phyloP scores from a whole-genome alignment of 2,888 invertebrate genomes.

The Myopa testacea region DNA sequence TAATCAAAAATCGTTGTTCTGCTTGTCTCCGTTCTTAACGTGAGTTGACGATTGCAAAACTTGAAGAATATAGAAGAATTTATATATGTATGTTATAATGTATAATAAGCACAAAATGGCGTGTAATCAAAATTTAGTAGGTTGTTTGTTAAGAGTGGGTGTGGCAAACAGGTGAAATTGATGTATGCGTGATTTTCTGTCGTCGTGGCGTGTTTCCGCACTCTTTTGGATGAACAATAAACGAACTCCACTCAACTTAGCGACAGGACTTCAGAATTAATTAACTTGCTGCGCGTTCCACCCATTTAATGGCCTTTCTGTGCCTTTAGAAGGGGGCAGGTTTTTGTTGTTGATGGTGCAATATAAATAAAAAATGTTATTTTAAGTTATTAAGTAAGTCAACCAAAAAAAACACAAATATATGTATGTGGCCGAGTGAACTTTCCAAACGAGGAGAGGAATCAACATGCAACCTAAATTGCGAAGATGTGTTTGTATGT shows the following conservation, averaged over 20 bases:
- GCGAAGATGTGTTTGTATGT: neutral
- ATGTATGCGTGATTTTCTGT: slow-evolving; percentile 37
- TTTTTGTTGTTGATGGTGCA: neutral
- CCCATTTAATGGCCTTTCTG: neutral
- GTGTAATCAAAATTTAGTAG: no score
- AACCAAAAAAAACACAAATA: slow-evolving; percentile 2
- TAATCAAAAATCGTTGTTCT: no score
- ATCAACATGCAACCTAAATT: neutral
- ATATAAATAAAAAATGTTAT: neutral
- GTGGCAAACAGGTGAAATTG: slow-evolving; percentile 25
- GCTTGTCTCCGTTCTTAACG: no score
- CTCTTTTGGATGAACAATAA: neutral
- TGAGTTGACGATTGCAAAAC: no score
- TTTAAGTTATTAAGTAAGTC: neutral
- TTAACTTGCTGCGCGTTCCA: neutral
- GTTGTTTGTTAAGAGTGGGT: neutral
- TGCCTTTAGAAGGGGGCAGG: neutral
- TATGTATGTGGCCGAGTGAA: neutral
- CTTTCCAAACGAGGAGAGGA: neutral
- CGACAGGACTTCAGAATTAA: slow-evolving; percentile 17
- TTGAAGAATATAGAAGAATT: no score
- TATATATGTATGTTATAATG: no score
- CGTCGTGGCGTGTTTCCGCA: slow-evolving; percentile 25
- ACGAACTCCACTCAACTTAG: neutral
- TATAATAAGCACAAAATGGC: no score